These are phyloP conservation scores for Eurosta solidaginis DNA, from an alignment of 1,140 invertebrate genomes.

Conservation along the genomic window DNA sequence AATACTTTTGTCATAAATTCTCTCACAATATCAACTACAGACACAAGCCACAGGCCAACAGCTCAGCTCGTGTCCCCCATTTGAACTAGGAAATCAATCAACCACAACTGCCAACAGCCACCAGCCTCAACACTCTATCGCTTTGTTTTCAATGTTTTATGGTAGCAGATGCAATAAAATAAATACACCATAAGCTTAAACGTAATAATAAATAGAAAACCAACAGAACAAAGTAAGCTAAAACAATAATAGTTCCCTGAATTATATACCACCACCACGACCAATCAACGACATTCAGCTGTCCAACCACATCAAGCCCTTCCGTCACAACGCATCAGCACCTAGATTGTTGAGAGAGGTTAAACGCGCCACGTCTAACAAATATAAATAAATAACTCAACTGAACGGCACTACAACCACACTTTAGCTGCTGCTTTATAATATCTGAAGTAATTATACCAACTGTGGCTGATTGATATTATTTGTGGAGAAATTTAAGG, in stretches of 20 bases:
- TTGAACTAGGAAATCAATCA: not conserved
- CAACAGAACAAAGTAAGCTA: not conserved
- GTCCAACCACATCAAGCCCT: constrained; percentile 13
- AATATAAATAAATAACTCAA: too few relatives aligned
- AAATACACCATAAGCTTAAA: not conserved
- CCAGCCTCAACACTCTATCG: not conserved
- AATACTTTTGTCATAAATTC: too few relatives aligned
- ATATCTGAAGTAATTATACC: too few relatives aligned
- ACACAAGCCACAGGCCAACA: too few relatives aligned
- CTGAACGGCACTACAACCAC: too few relatives aligned
- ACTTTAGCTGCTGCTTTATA: too few relatives aligned
- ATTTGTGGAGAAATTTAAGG: too few relatives aligned
- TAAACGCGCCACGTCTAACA: too few relatives aligned
- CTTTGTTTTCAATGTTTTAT: not conserved
- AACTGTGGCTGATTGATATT: too few relatives aligned
- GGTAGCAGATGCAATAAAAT: not conserved
- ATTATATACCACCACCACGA: not conserved
- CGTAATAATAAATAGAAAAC: not conserved
- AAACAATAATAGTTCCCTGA: not conserved
- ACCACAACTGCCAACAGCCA: not conserved
- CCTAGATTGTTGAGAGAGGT: too few relatives aligned
- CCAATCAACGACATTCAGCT: constrained; percentile 20
- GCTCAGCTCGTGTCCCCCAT: too few relatives aligned
- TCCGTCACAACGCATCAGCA: not conserved
- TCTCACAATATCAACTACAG: too few relatives aligned